Conservation (phyloP, 2,888 invertebrate genomes). For the Himalopsyche kuldschensis region DNA sequence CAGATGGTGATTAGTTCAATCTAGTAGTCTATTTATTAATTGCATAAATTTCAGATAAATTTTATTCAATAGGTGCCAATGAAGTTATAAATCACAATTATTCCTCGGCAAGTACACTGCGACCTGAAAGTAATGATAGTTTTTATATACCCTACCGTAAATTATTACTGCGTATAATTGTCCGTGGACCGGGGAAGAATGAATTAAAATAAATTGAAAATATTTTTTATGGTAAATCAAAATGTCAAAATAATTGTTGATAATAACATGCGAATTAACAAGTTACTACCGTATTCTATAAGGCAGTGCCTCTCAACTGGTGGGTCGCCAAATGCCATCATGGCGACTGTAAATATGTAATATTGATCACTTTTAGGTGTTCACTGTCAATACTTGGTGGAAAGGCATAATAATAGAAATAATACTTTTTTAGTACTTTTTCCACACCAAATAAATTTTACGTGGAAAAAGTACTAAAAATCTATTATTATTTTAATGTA, state of each 20-base stretch:
- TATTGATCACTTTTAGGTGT: too few relatives aligned
- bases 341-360: too few relatives aligned
- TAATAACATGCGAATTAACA: background rate
- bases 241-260: background rate
- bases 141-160: background rate
- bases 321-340: too few relatives aligned
- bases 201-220: background rate
- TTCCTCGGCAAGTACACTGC: background rate
- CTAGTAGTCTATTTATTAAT: background rate
- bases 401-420: too few relatives aligned
- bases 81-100: background rate
- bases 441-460: too few relatives aligned
- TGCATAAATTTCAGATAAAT: background rate
- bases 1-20: background rate
- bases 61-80: background rate
- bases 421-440: too few relatives aligned
- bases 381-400: too few relatives aligned
- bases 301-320: too few relatives aligned
- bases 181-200: background rate
- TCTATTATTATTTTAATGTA: too few relatives aligned
- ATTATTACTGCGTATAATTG: background rate
- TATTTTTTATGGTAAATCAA: background rate
- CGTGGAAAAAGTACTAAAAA: too few relatives aligned
- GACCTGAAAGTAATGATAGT: background rate
- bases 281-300: too few relatives aligned